These are phyloP conservation scores for Anagyrus pseudococci DNA, from an alignment of 2,888 invertebrate species.

Conservation along the genomic window DNA sequence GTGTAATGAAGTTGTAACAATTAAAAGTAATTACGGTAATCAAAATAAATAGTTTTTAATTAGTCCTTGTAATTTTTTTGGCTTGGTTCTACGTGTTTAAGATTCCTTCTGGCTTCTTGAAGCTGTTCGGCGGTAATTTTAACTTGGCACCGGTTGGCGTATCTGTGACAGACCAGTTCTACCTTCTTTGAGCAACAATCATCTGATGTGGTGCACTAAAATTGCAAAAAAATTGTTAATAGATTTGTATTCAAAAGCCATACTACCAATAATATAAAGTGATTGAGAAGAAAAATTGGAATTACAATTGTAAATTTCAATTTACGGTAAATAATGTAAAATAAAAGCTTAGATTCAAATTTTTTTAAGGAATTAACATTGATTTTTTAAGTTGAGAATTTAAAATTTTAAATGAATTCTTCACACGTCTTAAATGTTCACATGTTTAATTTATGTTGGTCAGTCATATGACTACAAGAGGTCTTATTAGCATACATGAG, in stretches of 20 bases:
- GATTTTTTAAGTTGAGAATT: no score
- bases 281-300: no score
- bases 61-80: background rate
- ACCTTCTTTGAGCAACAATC: slow-evolving; percentile 43
- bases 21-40: background rate
- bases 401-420: no score
- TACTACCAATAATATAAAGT: no score
- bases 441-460: no score
- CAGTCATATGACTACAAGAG: no score
- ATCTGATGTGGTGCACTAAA: slow-evolving; percentile 45
- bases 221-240: slow-evolving; percentile 12
- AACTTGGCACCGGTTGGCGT: slow-evolving; percentile 55
- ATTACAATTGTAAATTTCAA: no score
- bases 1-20: slow-evolving; percentile 18
- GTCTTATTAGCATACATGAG: no score
- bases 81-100: background rate
- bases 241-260: background rate
- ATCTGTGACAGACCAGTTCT: slow-evolving; percentile 47
- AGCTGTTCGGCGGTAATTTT: slow-evolving; percentile 52
- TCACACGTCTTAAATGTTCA: no score
- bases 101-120: slow-evolving; percentile 44
- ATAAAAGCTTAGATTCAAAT: no score
- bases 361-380: no score
- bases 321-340: no score
- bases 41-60: background rate